Evolutionary conservation across 2,113 vertebrate species (phyloP).

Genomic region (Circaetus cinerascens): DNA sequence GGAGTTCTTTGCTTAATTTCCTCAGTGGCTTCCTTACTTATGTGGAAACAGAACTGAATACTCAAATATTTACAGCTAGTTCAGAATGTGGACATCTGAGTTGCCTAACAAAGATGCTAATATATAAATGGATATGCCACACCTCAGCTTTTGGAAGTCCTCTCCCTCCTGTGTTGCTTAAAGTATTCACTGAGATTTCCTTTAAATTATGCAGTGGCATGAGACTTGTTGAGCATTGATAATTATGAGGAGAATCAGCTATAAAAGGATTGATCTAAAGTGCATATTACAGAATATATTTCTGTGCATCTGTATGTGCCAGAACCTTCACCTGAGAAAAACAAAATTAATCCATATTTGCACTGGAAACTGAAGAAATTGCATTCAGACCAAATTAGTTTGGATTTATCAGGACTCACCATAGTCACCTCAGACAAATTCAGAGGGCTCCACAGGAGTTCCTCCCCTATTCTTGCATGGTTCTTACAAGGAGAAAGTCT

Average conservation of each 20-base stretch:
- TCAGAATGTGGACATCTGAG: neutral
- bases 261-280: neutral
- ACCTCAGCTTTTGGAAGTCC: neutral
- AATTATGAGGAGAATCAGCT: neutral
- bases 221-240: neutral
- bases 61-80: neutral
- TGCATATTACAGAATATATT: neutral
- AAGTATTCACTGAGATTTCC: neutral
- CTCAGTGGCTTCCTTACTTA: neutral
- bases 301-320: neutral
- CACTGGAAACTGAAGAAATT: neutral
- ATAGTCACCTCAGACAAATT: neutral
- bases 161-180: neutral
- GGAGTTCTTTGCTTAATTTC: neutral
- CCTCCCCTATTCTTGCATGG: neutral
- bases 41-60: neutral
- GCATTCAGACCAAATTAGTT: neutral
- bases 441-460: neutral
- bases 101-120: neutral
- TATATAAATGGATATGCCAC: neutral
- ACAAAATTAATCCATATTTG: neutral
- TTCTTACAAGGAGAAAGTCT: neutral
- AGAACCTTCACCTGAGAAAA: neutral
- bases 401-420: neutral
- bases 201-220: neutral